Evolutionary conservation across 2,113 vertebrate species (phyloP), one percentile per base, ranked within the genome.

Genomic region (Loxodonta africana): DNA sequence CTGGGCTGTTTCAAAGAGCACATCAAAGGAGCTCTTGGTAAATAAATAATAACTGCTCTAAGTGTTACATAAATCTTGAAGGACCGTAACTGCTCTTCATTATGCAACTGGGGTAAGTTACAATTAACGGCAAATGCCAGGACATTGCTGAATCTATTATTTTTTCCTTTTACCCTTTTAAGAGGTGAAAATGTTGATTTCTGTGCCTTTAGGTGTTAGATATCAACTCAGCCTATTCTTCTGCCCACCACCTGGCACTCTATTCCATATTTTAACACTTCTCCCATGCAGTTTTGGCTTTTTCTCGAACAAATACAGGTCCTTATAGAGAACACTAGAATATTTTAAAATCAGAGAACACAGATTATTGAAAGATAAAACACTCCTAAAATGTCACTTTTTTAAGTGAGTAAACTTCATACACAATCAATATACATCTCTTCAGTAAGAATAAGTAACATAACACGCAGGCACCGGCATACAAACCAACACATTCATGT

Each of bases 21-120:
- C 90, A 96, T 97, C 97, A 97, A 97, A 97, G 95, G 80, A 96
- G 48, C 41, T 95, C 89, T 96, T 97, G 95, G 96, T 95, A 97
- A 98, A 98, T 96, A 97, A 97, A 95, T 96, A 44, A 96, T 96
- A 87, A 87, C 73, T 60, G 63, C 62, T 94, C 0, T 90, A 94
- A 96, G 76, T 96, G 76, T 95, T 97, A 87, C 62, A 89, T 95
- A 97, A 98, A 96, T 86, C 76, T 93, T 93, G 74, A 97, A 96
- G 83, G 83, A 91, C 73, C 91, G 12, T 71, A 95, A 95, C 83
- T 15, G n/a, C 87, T 96, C 81, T 88, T 98, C 84, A 96, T n/a
- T 95, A 96, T 96, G 95, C 91, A 98, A 97, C 63, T 96, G 81
- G 89, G 91, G 89, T 97, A 96, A 97, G 71, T 83, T 95, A 95